Conservation (phyloP, 2,888 invertebrate species). For the Heliothis peltigera region DNA sequence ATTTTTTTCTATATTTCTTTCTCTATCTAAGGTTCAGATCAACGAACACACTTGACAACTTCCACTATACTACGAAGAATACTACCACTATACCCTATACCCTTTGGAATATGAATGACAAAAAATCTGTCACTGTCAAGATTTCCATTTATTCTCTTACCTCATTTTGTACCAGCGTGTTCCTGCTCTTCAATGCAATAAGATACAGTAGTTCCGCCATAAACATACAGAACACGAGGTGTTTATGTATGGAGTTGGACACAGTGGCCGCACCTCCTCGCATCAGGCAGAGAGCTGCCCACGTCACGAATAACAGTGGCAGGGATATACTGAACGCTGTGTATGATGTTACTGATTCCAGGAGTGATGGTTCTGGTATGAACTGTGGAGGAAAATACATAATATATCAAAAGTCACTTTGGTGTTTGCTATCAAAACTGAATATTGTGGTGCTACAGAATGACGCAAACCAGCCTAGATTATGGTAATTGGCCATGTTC, state of each 20-base stretch:
- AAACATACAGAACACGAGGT: slow-evolving; percentile 97
- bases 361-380: slow-evolving; percentile 95
- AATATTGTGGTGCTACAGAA: too few relatives aligned
- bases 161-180: slow-evolving; percentile 95
- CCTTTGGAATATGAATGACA: background rate
- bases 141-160: slow-evolving; percentile 77
- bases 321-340: slow-evolving; percentile 96
- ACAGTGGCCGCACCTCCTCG: slow-evolving; percentile 96
- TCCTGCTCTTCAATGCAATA: slow-evolving; percentile 95
- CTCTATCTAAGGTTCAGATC: too few relatives aligned
- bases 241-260: slow-evolving; percentile 98
- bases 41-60: too few relatives aligned
- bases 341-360: slow-evolving; percentile 96
- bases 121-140: slow-evolving; percentile 35
- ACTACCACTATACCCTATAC: too few relatives aligned
- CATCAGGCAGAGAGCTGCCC: slow-evolving; percentile 94
- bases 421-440: too few relatives aligned
- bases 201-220: slow-evolving; percentile 96
- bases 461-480: too few relatives aligned
- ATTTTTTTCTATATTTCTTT: too few relatives aligned
- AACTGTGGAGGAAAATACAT: slow-evolving; percentile 85
- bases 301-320: slow-evolving; percentile 93
- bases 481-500: too few relatives aligned
- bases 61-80: too few relatives aligned
- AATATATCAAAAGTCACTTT: background rate